These are phyloP conservation scores for Koerneria pararmatus DNA, from an alignment of 2,888 invertebrate species.

Conservation along the genomic window DNA sequence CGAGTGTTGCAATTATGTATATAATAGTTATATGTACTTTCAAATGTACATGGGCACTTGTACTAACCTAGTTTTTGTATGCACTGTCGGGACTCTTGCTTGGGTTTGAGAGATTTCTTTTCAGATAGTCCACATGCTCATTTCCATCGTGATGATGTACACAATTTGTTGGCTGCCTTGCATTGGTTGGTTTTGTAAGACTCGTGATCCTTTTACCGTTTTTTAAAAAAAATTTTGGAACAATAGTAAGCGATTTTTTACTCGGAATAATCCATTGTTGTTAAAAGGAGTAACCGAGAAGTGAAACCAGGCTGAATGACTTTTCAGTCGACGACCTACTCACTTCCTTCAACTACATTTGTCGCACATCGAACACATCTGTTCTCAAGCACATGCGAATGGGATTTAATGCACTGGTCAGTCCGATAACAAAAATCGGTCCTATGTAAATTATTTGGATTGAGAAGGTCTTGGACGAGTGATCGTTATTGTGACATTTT, in stretches of 20 bases:
- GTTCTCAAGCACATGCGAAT: slow-evolving; percentile 68
- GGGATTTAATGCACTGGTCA: slow-evolving; percentile 62
- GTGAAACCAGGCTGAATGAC: no score
- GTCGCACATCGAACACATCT: slow-evolving; percentile 62
- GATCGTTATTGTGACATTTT: no score
- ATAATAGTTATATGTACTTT: no score
- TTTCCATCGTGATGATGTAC: slow-evolving; percentile 71
- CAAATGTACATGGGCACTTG: no score
- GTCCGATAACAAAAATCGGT: no score
- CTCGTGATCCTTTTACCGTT: neutral
- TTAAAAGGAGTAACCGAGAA: neutral
- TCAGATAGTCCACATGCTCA: slow-evolving; percentile 74
- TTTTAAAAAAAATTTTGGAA: slow-evolving; percentile 5
- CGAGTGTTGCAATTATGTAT: no score
- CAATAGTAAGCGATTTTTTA: neutral
- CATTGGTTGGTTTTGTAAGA: slow-evolving; percentile 29
- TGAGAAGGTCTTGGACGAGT: neutral
- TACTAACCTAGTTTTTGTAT: no score
- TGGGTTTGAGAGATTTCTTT: slow-evolving; percentile 60
- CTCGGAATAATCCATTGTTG: neutral
- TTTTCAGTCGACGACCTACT: slow-evolving; percentile 67
- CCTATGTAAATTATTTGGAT: slow-evolving; percentile 55
- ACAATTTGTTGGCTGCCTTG: slow-evolving; percentile 71
- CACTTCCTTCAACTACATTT: slow-evolving; percentile 67
- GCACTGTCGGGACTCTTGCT: no score